phyloP scores from a whole-genome alignment of 2,888 invertebrate genomes.

The Chloroclystis v-ata region DNA sequence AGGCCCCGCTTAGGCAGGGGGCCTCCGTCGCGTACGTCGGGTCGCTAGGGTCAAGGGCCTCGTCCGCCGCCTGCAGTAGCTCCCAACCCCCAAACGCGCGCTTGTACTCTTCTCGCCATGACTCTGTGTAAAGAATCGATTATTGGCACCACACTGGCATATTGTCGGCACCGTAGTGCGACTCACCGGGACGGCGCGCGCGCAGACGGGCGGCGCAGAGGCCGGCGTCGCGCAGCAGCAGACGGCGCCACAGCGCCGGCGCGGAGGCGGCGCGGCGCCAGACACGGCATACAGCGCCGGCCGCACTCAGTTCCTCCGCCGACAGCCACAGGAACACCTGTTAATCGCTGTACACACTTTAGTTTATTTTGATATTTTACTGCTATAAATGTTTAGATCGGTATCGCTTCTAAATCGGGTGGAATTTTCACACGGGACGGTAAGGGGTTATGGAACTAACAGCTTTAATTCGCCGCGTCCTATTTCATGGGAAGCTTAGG shows the following conservation, averaged over 20 bases:
- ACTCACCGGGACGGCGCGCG: constrained; percentile 4
- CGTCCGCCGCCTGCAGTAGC: constrained; percentile 18
- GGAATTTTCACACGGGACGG: too few relatives aligned
- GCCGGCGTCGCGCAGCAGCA: constrained; percentile 29
- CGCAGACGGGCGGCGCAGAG: constrained; percentile 28
- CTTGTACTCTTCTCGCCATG: constrained; percentile 48
- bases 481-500: too few relatives aligned
- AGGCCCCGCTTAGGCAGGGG: constrained; percentile 17
- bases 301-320: constrained; percentile 40
- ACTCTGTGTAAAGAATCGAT: constrained; percentile 13
- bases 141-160: too few relatives aligned
- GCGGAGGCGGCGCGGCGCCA: constrained; percentile 51
- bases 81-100: constrained; percentile 29
- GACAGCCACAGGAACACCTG: constrained; percentile 43
- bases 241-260: constrained; percentile 47
- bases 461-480: too few relatives aligned
- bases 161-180: too few relatives aligned
- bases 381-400: too few relatives aligned
- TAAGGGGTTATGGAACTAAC: too few relatives aligned
- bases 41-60: too few relatives aligned
- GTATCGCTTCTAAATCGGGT: too few relatives aligned
- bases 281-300: constrained; percentile 43
- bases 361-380: too few relatives aligned
- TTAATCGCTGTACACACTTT: neutral
- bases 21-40: constrained; percentile 29